phyloP scores from a whole-genome alignment of 2,888 invertebrate genomes.

The Leucophora obtusa region DNA sequence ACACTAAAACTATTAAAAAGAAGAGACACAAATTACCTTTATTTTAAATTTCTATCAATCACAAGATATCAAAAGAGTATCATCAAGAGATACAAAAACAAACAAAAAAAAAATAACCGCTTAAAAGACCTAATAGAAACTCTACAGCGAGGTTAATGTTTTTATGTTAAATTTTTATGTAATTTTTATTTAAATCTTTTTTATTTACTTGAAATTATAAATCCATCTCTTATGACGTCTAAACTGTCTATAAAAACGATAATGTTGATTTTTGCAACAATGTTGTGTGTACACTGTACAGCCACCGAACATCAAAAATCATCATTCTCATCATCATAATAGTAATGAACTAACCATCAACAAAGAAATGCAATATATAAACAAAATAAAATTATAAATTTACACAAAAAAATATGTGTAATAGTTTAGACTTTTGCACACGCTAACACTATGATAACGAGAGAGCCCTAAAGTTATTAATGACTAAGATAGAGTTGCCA shows the following conservation, averaged over 20 bases:
- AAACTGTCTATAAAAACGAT: conserved; percentile 9
- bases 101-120: neutral
- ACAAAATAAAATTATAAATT: neutral
- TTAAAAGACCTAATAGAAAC: conserved; percentile 4
- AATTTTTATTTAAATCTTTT: neutral
- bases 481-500: too few relatives aligned
- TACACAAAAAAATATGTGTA: conserved; percentile 16
- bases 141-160: conserved; percentile 20
- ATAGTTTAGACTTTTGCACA: conserved; percentile 12
- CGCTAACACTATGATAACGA: too few relatives aligned
- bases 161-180: neutral
- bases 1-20: conserved; percentile 12
- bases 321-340: conserved; percentile 6
- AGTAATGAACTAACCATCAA: neutral
- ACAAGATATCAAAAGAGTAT: conserved; percentile 2
- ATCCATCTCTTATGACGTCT: conserved; percentile 27
- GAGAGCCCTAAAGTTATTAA: too few relatives aligned
- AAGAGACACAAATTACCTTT: conserved; percentile 20
- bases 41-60: conserved; percentile 38
- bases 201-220: conserved; percentile 10
- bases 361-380: neutral
- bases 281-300: neutral
- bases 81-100: neutral
- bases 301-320: neutral
- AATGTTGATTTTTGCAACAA: conserved; percentile 32